Percentiles rank a stretch among this genome's conserved stretches.
phyloP scores from a whole-genome alignment of 2,797 vertebrate genomes.

The Mormyrops boulengeri region DNA sequence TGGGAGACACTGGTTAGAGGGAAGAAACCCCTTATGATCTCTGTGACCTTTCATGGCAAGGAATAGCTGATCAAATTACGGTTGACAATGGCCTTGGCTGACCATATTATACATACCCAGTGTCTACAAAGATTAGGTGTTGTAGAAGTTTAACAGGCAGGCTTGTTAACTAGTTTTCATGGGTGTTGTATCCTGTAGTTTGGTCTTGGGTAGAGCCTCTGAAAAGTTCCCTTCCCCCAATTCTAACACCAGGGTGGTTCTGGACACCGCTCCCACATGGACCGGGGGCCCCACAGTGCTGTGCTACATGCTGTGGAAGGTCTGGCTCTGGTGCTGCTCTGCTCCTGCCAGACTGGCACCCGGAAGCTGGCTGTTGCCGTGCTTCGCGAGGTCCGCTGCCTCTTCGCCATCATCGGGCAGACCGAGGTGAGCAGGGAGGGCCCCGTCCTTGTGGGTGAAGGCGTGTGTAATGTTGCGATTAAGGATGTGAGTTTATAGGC shows the following conservation, averaged over 20 bases:
- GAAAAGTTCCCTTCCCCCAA: neutral
- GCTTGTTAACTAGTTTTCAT: neutral
- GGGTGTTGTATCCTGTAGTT: neutral
- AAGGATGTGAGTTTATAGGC: neutral
- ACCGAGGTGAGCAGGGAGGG: slow-evolving; percentile 72
- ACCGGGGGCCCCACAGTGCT: slow-evolving; percentile 83
- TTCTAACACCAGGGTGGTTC: slow-evolving; percentile 65
- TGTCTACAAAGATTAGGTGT: neutral
- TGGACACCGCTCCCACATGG: slow-evolving; percentile 72
- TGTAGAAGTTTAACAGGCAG: neutral
- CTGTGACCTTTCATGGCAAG: neutral
- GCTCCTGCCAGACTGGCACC: slow-evolving; percentile 90
- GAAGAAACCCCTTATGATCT: neutral
- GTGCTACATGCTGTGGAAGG: slow-evolving; percentile 93
- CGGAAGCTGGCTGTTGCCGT: slow-evolving; percentile 90
- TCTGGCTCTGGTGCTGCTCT: slow-evolving; percentile 87
- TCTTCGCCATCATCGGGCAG: slow-evolving; percentile 87
- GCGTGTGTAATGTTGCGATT: neutral
- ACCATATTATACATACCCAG: neutral
- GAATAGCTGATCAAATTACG: neutral
- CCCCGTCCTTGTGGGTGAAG: neutral
- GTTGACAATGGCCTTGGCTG: neutral
- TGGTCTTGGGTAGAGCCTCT: neutral
- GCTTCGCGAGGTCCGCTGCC: slow-evolving; percentile 85
- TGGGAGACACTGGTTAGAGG: neutral